phyloP scores from a whole-genome alignment of 2,797 vertebrate species.

The Sparus aurata region DNA sequence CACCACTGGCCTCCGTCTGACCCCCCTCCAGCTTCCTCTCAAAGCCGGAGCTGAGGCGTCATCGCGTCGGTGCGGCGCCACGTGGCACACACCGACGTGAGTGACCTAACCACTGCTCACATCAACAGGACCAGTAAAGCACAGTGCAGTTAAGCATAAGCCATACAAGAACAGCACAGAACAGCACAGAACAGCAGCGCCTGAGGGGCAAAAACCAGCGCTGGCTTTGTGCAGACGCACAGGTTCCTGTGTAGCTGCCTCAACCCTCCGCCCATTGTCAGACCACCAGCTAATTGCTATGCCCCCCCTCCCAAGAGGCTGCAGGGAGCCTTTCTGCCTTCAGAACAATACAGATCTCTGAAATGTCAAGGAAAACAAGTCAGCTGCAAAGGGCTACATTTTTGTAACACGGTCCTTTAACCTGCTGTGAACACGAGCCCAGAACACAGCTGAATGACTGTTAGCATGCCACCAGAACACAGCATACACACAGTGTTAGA shows the following conservation, averaged over 20 bases:
- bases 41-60: slow-evolving; percentile 14
- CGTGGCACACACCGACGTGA: slow-evolving; percentile 2
- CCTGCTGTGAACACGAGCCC: not conserved
- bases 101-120: slow-evolving; percentile 5
- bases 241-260: slow-evolving; percentile 24
- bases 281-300: slow-evolving; percentile 56
- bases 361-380: slow-evolving; percentile 57
- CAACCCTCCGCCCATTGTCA: slow-evolving; percentile 37
- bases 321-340: slow-evolving; percentile 39
- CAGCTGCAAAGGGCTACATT: slow-evolving; percentile 23
- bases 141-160: slow-evolving; percentile 6
- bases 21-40: slow-evolving; percentile 48
- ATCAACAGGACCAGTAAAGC: not conserved
- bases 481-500: not conserved
- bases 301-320: slow-evolving; percentile 3
- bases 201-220: slow-evolving; percentile 25
- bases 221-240: slow-evolving; percentile 44
- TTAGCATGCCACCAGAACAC: not conserved
- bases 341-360: slow-evolving; percentile 45
- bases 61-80: slow-evolving; percentile 9
- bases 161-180: slow-evolving; percentile 19
- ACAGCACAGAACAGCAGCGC: slow-evolving; percentile 36
- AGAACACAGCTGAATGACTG: slow-evolving; percentile 20
- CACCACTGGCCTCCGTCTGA: slow-evolving; percentile 68
- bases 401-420: not conserved